phyloP scores from a whole-genome alignment of 2,888 invertebrate species.

The Paralinhomoeus sp. region DNA sequence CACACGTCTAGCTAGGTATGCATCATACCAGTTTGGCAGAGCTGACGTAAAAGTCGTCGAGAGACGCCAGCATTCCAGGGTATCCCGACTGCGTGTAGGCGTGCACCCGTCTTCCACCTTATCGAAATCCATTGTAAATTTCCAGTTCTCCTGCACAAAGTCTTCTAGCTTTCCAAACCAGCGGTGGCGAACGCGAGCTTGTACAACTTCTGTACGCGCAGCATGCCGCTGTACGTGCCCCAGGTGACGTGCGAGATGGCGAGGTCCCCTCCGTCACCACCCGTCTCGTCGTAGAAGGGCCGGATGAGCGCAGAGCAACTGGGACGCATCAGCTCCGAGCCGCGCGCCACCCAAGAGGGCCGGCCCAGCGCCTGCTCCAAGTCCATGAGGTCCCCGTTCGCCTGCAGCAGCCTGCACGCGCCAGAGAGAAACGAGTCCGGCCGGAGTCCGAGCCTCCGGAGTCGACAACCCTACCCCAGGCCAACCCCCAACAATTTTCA shows the following conservation, averaged over 20 bases:
- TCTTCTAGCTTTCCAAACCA: too few relatives aligned
- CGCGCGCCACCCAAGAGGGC: too few relatives aligned
- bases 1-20: too few relatives aligned
- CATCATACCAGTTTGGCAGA: slow-evolving; percentile 12
- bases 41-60: slow-evolving; percentile 19
- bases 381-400: slow-evolving; percentile 49
- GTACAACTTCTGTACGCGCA: slow-evolving; percentile 59
- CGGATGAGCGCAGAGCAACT: slow-evolving; percentile 45
- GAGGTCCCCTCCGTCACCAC: slow-evolving; percentile 36
- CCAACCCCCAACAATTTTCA: too few relatives aligned
- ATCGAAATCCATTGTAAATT: not conserved
- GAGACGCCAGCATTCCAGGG: slow-evolving; percentile 16
- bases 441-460: too few relatives aligned
- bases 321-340: slow-evolving; percentile 4
- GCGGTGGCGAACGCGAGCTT: slow-evolving; percentile 55
- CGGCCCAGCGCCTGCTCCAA: slow-evolving; percentile 32
- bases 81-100: slow-evolving; percentile 6
- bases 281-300: slow-evolving; percentile 26
- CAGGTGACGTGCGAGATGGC: slow-evolving; percentile 58
- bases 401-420: slow-evolving; percentile 43
- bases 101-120: not conserved
- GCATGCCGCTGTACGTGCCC: slow-evolving; percentile 54
- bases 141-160: not conserved
- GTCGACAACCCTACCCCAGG: too few relatives aligned
- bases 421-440: too few relatives aligned